These are phyloP conservation scores for Vicugna pacos DNA, from an alignment of 2,113 vertebrate genomes.

Conservation along the genomic window DNA sequence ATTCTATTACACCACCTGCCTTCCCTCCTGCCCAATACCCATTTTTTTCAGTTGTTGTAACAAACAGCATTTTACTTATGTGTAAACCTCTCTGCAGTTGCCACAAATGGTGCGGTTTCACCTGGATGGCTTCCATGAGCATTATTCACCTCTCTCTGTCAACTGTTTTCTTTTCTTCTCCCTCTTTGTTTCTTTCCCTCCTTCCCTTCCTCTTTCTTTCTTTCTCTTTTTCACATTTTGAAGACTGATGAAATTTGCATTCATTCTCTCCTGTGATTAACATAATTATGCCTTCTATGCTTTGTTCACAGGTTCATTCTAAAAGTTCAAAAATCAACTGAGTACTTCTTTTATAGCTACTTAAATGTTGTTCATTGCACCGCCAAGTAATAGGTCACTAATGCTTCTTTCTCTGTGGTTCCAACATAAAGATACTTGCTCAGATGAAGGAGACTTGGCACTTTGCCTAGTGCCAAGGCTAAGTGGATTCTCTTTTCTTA, in stretches of 20 bases:
- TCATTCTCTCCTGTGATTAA: neutral
- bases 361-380: neutral
- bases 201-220: accelerated
- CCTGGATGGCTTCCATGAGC: neutral
- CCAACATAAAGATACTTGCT: neutral
- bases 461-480: neutral
- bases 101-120: neutral
- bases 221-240: neutral
- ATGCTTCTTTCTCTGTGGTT: neutral
- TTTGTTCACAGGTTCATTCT: neutral
- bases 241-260: neutral
- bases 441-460: neutral
- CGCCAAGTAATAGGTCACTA: neutral
- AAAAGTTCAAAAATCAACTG: neutral
- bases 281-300: neutral
- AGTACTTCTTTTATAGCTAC: neutral
- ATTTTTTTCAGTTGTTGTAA: neutral
- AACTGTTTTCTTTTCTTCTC: neutral
- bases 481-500: neutral
- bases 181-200: neutral
- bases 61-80: neutral
- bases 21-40: neutral
- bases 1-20: neutral
- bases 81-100: neutral
- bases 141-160: neutral